These are phyloP conservation scores for Hapalemur alaotrensis DNA, from an alignment of 2,797 vertebrate genomes.

Conservation along the genomic window DNA sequence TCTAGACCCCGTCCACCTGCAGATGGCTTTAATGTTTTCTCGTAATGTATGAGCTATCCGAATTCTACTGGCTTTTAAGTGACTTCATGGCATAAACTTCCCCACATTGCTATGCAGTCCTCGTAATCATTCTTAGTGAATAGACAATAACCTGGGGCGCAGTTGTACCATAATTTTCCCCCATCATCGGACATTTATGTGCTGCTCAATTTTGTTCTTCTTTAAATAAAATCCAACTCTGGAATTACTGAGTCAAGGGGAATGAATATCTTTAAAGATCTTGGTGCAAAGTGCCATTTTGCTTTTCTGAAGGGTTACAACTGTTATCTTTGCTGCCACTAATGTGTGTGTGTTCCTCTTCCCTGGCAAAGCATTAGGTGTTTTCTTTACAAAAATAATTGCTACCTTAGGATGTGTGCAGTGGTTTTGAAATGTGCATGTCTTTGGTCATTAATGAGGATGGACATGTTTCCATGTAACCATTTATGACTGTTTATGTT, in stretches of 20 bases:
- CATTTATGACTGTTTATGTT: not conserved
- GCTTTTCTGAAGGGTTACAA: not conserved
- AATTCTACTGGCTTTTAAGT: not conserved
- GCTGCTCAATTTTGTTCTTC: not conserved
- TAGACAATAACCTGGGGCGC: not conserved
- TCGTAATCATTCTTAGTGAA: not conserved
- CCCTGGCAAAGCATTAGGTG: not conserved
- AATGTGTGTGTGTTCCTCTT: not conserved
- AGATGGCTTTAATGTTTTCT: not conserved
- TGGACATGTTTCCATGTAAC: not conserved
- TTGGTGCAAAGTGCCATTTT: not conserved
- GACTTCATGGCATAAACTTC: not conserved
- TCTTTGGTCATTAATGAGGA: not conserved
- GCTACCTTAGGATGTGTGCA: not conserved
- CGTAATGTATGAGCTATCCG: not conserved
- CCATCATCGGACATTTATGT: not conserved
- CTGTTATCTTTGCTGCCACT: not conserved
- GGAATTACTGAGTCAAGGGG: not conserved
- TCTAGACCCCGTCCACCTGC: not conserved
- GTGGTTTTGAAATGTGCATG: not conserved
- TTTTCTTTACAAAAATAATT: not conserved
- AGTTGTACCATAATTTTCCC: not conserved
- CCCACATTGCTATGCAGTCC: not conserved
- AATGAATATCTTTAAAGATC: not conserved
- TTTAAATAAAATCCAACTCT: not conserved